These are phyloP conservation scores for Magallana angulata DNA, from an alignment of 1,140 invertebrate genomes.

Conservation along the genomic window DNA sequence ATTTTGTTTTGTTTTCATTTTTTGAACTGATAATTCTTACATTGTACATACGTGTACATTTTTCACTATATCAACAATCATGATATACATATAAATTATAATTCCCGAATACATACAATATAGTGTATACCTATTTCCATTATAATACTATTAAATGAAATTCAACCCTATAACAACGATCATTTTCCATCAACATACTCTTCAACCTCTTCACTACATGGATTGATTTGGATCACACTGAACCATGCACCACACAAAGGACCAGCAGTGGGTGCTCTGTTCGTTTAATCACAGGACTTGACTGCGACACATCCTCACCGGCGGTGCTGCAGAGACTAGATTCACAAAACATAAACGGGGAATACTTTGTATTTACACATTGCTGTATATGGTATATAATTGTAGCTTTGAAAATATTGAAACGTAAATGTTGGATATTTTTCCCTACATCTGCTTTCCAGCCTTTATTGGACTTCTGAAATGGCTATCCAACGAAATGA, in stretches of 20 bases:
- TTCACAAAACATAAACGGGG: background rate
- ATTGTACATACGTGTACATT: background rate
- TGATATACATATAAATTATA: background rate
- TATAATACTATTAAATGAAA: background rate
- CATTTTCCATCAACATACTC: background rate
- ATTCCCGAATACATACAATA: constrained; percentile 13
- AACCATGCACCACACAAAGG: background rate
- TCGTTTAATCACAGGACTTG: background rate
- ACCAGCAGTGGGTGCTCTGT: background rate
- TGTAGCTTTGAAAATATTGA: no score
- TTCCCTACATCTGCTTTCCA: no score
- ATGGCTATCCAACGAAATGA: no score
- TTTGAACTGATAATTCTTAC: no score
- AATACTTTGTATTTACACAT: no score
- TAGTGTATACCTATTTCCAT: background rate
- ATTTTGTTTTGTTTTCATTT: no score
- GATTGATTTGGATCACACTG: background rate
- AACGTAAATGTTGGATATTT: no score
- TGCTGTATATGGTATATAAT: no score
- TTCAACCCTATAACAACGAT: background rate
- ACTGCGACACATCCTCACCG: background rate
- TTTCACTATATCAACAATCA: background rate
- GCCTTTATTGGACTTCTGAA: no score
- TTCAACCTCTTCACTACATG: background rate
- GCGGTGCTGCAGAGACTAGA: constrained; percentile 9